phyloP scores from a whole-genome alignment of 2,888 invertebrate genomes.

The Catonia carolina region DNA sequence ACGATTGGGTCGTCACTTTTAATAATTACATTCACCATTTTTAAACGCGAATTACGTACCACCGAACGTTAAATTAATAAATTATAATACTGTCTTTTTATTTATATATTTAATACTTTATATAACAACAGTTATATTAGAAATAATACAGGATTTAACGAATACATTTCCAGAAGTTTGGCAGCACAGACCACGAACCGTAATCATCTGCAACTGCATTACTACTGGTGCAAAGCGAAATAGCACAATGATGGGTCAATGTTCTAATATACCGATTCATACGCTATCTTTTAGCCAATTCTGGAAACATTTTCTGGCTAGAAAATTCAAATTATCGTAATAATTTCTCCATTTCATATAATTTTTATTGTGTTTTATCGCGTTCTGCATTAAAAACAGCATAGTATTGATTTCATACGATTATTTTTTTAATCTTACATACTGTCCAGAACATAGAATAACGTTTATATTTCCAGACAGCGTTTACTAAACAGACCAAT shows the following conservation, averaged over 20 bases:
- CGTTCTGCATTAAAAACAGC: too few species aligned
- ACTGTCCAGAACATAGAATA: too few species aligned
- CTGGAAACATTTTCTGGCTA: too few species aligned
- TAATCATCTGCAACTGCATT: constrained; percentile 11
- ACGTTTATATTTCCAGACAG: too few species aligned
- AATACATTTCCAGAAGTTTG: background rate
- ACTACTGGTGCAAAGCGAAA: constrained; percentile 7
- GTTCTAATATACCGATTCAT: background rate
- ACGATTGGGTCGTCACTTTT: constrained; percentile 28
- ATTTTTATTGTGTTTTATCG: too few species aligned
- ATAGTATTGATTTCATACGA: too few species aligned
- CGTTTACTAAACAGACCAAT: too few species aligned
- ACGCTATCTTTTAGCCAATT: background rate
- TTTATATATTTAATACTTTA: background rate
- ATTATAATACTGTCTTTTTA: background rate
- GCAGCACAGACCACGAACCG: background rate
- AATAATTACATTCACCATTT: background rate
- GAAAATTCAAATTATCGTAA: too few species aligned
- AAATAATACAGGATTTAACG: background rate
- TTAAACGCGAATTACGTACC: background rate
- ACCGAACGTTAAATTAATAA: background rate
- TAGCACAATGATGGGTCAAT: constrained; percentile 13
- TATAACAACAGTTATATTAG: background rate
- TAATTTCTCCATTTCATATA: too few species aligned
- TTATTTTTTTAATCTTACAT: too few species aligned